Evolutionary conservation across 2,888 invertebrate genomes (phyloP).

Genomic region (Calameuta pallipes): DNA sequence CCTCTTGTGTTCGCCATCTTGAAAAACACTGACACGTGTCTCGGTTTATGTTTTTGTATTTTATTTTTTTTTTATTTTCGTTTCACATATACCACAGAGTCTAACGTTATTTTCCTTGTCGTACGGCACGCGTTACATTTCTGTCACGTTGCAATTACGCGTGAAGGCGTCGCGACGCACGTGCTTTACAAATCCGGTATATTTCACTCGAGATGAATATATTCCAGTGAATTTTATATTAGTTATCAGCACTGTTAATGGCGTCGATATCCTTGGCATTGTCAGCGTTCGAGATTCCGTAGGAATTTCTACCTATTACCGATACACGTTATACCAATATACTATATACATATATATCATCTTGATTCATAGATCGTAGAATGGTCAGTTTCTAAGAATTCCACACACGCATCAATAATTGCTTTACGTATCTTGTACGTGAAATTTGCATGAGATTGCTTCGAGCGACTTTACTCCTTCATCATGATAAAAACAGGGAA

Average conservation of each 20-base stretch:
- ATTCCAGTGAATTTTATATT: background rate
- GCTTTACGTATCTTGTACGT: background rate
- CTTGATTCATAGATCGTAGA: background rate
- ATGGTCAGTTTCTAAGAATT: too few species aligned
- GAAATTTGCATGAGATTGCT: background rate
- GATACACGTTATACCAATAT: background rate
- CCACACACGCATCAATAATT: too few species aligned
- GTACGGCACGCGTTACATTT: background rate
- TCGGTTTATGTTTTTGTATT: background rate
- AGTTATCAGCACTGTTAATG: background rate
- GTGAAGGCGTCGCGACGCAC: background rate
- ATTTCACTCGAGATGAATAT: background rate
- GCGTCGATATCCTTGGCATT: background rate
- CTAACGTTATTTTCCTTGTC: background rate
- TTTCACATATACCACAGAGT: background rate
- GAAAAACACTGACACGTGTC: background rate
- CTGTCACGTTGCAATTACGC: background rate
- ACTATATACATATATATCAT: background rate
- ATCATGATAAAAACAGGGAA: background rate
- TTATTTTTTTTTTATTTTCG: background rate
- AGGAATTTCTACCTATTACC: background rate
- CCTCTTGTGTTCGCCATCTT: background rate
- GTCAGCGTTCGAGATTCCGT: background rate
- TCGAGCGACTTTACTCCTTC: background rate
- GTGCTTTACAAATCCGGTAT: background rate